phyloP scores from a whole-genome alignment of 2,113 vertebrate genomes.

The Boleophthalmus pectinirostris region DNA sequence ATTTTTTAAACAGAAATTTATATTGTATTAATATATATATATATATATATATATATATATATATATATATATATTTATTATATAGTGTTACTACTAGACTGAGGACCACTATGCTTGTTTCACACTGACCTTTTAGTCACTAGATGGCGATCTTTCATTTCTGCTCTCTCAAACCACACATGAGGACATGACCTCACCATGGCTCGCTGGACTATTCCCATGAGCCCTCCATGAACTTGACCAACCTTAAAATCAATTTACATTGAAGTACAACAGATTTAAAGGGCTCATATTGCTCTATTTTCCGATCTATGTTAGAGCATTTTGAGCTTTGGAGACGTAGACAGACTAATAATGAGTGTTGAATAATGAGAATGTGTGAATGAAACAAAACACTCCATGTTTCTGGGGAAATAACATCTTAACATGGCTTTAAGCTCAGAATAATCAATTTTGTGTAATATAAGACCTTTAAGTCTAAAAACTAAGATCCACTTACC shows the following conservation, averaged over 20 bases:
- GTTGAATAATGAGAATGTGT: no score
- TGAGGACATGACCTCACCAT: constrained; percentile 95
- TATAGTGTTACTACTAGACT: background rate
- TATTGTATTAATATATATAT: no score
- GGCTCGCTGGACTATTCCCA: constrained; percentile 93
- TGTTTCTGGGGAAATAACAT: background rate
- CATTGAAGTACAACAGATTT: no score
- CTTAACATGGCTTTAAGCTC: background rate
- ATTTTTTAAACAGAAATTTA: no score
- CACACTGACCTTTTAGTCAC: constrained; percentile 89
- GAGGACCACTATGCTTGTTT: background rate
- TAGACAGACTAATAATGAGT: no score
- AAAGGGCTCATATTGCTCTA: background rate
- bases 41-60: no score
- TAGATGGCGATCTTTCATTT: constrained; percentile 95
- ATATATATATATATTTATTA: no score
- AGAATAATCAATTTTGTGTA: no score
- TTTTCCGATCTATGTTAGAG: no score
- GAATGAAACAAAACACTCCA: no score
- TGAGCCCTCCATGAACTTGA: constrained; percentile 91
- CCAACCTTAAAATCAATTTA: constrained; percentile 83
- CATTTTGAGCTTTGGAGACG: no score
- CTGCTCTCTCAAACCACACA: constrained; percentile 96
- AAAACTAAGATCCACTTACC: constrained; percentile 71
- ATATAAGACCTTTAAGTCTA: no score